A percentile compares a stretch with the other conserved stretches of the same genome.
phyloP scores from a whole-genome alignment of 2,888 invertebrate species.

The Pyrrhia umbra region DNA sequence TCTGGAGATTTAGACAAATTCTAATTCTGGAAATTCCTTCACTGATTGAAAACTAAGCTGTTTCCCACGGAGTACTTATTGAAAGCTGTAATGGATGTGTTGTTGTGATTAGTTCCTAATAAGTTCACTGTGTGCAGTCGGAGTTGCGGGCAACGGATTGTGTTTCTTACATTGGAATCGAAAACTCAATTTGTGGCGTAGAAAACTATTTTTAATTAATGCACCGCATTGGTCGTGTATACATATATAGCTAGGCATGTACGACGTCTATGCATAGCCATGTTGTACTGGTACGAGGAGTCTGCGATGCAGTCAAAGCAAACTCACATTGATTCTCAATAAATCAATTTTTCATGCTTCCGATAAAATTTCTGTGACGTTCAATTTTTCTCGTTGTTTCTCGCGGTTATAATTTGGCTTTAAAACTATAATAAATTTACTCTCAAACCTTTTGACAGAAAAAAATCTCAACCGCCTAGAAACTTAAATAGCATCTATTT shows the following conservation, averaged over 20 bases:
- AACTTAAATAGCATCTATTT: no score
- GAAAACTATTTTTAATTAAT: not conserved
- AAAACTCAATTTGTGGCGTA: not conserved
- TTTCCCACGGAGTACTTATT: not conserved
- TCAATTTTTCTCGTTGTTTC: not conserved
- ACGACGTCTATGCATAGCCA: no score
- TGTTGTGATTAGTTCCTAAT: not conserved
- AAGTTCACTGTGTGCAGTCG: not conserved
- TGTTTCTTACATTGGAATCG: constrained; percentile 1
- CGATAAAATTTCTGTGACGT: not conserved
- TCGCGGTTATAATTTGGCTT: not conserved
- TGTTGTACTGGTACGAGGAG: not conserved
- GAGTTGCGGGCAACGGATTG: not conserved
- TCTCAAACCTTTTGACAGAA: not conserved
- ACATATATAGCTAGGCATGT: no score
- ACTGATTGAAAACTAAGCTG: not conserved
- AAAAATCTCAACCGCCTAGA: not conserved
- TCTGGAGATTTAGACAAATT: no score
- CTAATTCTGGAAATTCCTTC: not conserved
- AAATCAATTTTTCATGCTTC: not conserved
- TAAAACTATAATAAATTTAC: not conserved
- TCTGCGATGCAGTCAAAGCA: not conserved
- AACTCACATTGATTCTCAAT: not conserved
- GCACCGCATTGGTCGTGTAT: no score
- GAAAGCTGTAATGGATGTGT: not conserved